Conservation (phyloP, 2,113 vertebrate genomes). For the Gymnorhina tibicen region DNA sequence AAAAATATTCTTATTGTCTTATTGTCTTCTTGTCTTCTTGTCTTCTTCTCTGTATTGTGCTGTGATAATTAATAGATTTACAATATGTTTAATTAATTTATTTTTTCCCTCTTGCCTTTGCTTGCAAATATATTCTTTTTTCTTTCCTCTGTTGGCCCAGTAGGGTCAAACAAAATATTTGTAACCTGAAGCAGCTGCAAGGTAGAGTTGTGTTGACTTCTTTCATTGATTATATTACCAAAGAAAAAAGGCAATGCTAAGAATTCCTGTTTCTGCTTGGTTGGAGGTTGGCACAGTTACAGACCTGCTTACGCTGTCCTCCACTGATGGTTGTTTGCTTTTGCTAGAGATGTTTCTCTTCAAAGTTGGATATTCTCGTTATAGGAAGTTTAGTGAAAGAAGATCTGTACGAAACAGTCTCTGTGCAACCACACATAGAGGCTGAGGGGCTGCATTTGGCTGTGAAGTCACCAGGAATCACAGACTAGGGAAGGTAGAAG, state of each 20-base stretch:
- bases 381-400: neutral
- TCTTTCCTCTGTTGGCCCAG: neutral
- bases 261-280: neutral
- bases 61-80: neutral
- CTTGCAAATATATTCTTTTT: neutral
- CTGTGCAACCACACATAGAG: neutral
- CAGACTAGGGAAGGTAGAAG: neutral
- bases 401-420: rapidly evolving
- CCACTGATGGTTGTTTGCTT: neutral
- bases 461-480: neutral
- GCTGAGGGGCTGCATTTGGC: neutral
- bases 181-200: neutral
- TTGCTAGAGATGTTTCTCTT: neutral
- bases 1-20: neutral
- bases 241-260: neutral
- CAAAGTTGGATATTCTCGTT: neutral
- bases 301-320: neutral
- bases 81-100: neutral
- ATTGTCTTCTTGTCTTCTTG: no score
- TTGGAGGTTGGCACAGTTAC: neutral
- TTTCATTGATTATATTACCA: neutral
- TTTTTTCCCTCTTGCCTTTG: neutral
- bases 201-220: neutral
- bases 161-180: neutral
- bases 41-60: no score